Evolutionary conservation across 2,888 invertebrate genomes (phyloP).

Genomic region (Andrena marginata): DNA sequence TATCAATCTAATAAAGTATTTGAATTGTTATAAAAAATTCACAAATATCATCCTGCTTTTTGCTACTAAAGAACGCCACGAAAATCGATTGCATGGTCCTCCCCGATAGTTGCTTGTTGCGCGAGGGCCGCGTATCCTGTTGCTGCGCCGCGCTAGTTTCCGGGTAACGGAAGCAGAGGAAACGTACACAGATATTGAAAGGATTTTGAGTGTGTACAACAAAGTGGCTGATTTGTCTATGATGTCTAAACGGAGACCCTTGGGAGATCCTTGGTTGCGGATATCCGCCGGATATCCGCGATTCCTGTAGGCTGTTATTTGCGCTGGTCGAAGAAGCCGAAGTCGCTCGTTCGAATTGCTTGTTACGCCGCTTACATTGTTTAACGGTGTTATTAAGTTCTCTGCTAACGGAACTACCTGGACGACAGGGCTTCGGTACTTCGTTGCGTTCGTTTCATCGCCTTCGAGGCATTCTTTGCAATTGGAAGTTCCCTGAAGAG

Average conservation of each 20-base stretch:
- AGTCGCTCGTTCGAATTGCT: constrained; percentile 15
- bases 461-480: no score
- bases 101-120: neutral
- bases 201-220: constrained; percentile 6
- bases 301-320: constrained; percentile 48
- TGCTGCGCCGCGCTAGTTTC: neutral
- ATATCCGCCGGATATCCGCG: constrained; percentile 75
- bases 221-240: constrained; percentile 12
- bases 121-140: neutral
- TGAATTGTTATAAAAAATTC: no score
- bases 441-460: no score
- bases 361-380: constrained; percentile 31
- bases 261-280: constrained; percentile 48
- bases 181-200: neutral
- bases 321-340: constrained; percentile 34
- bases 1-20: no score
- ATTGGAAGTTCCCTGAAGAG: no score
- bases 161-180: constrained; percentile 4
- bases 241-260: constrained; percentile 16
- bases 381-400: constrained; percentile 9
- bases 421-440: no score
- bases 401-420: no score
- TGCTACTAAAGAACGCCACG: no score
- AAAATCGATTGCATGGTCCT: neutral
- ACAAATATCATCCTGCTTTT: no score